phyloP scores from a whole-genome alignment of 2,888 invertebrate genomes.

The Drosophila paranaensis region DNA sequence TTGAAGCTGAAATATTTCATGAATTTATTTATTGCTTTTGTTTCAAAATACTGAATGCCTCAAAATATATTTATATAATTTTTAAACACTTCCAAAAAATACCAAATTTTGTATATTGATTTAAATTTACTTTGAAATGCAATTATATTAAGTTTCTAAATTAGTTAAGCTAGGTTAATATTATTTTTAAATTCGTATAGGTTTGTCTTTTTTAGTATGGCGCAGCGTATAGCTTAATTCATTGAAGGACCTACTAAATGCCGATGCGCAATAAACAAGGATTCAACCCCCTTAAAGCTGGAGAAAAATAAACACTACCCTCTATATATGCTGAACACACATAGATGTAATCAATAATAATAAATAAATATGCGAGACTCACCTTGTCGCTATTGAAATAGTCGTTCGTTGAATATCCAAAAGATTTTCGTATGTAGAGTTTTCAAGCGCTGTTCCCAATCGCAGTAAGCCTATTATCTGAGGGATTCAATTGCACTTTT shows the following conservation, averaged over 20 bases:
- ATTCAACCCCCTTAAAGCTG: constrained; percentile 25
- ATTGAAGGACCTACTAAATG: constrained; percentile 14
- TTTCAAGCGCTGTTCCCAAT: constrained; percentile 18
- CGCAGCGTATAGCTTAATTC: constrained; percentile 25
- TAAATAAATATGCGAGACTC: neutral
- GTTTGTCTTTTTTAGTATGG: neutral
- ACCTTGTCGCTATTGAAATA: constrained; percentile 48
- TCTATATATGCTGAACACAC: neutral
- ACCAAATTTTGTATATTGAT: too few relatives aligned
- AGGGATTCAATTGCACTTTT: constrained; percentile 42
- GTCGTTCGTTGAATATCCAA: constrained; percentile 51
- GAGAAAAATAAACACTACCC: neutral
- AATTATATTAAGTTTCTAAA: neutral
- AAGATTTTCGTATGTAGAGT: constrained; percentile 5
- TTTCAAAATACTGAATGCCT: too few relatives aligned
- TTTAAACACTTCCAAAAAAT: too few relatives aligned
- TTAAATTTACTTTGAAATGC: neutral
- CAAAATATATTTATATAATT: too few relatives aligned
- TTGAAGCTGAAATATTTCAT: too few relatives aligned
- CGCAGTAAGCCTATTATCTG: constrained; percentile 15
- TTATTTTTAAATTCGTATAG: neutral
- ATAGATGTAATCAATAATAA: neutral
- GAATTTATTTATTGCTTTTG: neutral
- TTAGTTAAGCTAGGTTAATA: neutral
- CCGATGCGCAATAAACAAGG: constrained; percentile 34